A percentile compares a stretch with the other conserved stretches of the same genome.
Evolutionary conservation across 2,113 vertebrate species (phyloP).

Genomic region (Grallaria varia): DNA sequence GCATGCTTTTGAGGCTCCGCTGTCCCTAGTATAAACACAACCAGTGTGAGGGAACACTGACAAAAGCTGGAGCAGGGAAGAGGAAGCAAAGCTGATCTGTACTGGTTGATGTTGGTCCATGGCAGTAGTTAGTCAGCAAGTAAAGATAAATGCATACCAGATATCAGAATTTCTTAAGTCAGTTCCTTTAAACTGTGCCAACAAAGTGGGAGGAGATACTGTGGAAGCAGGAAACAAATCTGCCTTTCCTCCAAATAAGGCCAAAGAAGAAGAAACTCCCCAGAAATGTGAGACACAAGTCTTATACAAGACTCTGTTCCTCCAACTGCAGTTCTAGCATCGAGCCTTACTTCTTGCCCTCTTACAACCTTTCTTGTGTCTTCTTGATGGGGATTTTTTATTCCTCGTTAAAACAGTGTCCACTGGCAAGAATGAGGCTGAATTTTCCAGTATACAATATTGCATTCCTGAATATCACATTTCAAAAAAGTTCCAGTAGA

Average conservation of each 20-base stretch:
- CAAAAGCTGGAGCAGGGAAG: not conserved
- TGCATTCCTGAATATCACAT: not conserved
- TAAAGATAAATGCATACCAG: not conserved
- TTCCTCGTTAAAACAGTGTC: not conserved
- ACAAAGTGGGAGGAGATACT: not conserved
- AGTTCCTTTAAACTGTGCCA: not conserved
- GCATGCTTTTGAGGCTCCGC: not conserved
- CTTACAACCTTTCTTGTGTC: not conserved
- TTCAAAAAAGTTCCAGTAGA: not conserved
- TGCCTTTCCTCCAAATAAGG: not conserved
- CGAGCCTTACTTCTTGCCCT: not conserved
- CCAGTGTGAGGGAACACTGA: not conserved
- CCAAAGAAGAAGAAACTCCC: not conserved
- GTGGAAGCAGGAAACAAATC: not conserved
- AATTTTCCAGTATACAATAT: not conserved
- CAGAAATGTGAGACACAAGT: not conserved
- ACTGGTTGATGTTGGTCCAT: not conserved
- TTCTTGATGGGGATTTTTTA: not conserved
- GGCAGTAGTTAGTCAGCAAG: not conserved
- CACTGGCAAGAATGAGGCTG: not conserved
- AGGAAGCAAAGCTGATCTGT: not conserved
- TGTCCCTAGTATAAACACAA: not conserved
- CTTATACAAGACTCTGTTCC: not conserved
- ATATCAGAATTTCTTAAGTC: not conserved
- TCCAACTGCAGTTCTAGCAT: not conserved